Evolutionary conservation across 2,113 vertebrate genomes (phyloP), one percentile per base, ranked within the genome.

Genomic region (Columba janthina): DNA sequence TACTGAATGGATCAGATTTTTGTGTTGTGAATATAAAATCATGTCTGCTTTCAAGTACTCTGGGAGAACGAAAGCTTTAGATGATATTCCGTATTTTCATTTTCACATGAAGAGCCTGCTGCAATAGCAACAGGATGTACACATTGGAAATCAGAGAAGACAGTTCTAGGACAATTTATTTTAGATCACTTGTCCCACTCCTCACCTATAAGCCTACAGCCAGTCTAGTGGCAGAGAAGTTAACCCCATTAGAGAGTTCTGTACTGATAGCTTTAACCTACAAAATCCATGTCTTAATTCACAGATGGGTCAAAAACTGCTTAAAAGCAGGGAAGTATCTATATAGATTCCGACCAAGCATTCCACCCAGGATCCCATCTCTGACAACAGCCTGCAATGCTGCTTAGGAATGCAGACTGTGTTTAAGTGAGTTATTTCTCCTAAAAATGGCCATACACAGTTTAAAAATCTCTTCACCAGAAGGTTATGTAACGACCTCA

Each of bases 11-110:
- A 88, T 94, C 85, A 78, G 79, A 57, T 57, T 93, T 96, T 92
- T 96, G 85, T 90, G 79, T 38, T 64, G 72, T 71, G 85, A 96
- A 90, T 96, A 72, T 77, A 95, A 96, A 96, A 94, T 74, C 38
- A n/a, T 0, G 6, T 46, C 72, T 80, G 53, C 85, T 94, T 88
- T 77, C 83, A 90, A 95, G 31, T 21, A 79, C 38, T 88, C 67
- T 80, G 78, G 75, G 60, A 94, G 82, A 94, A 44, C 0, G 21
- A 84, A 93, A 74, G 38, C 67, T 80, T 93, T 36, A 85, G 51
- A 80, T 56, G 62, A 85, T 89, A 91, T 79, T 91, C 50, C 36
- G n/a, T 67, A 13, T 88, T 93, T 85, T 78, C 70, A 85, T 79
- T 96, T 93, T 75, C 88, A 32, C 20, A 18, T 74, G 72, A 76